Evolutionary conservation across 2,797 vertebrate species (phyloP), one percentile per base, ranked within the genome.

Genomic region (Prionace glauca): DNA sequence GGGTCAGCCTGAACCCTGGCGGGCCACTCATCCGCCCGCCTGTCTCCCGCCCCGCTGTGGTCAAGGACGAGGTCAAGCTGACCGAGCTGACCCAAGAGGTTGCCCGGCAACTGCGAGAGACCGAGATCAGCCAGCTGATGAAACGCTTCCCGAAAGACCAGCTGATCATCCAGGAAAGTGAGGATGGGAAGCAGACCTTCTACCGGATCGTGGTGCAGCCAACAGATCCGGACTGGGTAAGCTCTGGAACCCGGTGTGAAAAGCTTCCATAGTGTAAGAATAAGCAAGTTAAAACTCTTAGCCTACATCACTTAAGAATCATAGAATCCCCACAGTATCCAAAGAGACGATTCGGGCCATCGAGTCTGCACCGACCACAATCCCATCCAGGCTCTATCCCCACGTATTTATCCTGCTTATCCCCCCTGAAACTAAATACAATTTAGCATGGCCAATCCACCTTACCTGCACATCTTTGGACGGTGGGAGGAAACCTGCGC

Each of bases 161-260:
- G 95, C 96, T 98, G 45, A 98, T 98, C 26, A 96, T 98, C 95
- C 98, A 98, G 96, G 98, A 98, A 94, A 96, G 97, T 96, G 97
- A 97, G 92, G 98, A 98, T 95, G 97, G 98, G 93, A 97, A 97
- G 96, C 95, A 98, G 8, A 98, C 97, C 1, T 98, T 97, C 96
- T 98, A 98, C 96, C 97, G 98, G 91, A 95, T 95, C 8, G 96
- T 97, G 2, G 97, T 98, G 5, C 96, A 96, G 95, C 97, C 98
- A 87, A 98, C 98, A 0, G 98, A 98, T 96, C 98, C 98, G 93
- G 98, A 98, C 96, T 98, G 98, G 98, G 98, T 98, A 97, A 96
- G 96, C 22, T 32, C 0, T 87, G 81, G 45, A 7, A 18, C 9
- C 94, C 22, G 77, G 45, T 11, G 50, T 10, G 45, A 1, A 36